phyloP scores from a whole-genome alignment of 2,888 invertebrate genomes.

The Dioctria linearis region DNA sequence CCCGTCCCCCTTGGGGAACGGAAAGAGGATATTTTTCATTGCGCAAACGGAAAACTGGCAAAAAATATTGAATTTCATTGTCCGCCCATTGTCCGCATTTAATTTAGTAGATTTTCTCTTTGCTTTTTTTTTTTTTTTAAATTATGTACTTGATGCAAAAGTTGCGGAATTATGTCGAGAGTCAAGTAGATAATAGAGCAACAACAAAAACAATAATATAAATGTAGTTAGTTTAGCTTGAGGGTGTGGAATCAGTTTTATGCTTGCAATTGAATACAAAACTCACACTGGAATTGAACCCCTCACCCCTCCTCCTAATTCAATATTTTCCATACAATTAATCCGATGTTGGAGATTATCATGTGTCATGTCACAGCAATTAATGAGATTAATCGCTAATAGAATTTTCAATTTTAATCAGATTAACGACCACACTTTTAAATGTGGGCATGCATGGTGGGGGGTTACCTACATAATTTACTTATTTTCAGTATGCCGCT shows the following conservation, averaged over 20 bases:
- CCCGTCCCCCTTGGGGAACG: too few species aligned
- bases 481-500: too few species aligned
- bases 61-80: not conserved
- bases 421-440: conserved; percentile 6
- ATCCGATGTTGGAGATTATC: conserved; percentile 11
- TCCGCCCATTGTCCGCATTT: not conserved
- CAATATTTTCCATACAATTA: not conserved
- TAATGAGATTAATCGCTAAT: conserved; percentile 49
- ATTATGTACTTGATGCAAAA: too few species aligned
- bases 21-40: not conserved
- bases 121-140: not conserved
- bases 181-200: too few species aligned
- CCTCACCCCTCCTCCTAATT: too few species aligned
- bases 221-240: too few species aligned
- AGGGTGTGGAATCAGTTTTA: too few species aligned
- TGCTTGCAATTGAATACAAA: too few species aligned
- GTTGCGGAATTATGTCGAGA: too few species aligned
- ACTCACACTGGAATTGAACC: too few species aligned
- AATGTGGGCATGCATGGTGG: not conserved
- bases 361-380: conserved; percentile 46
- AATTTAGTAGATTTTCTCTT: not conserved
- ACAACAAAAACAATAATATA: too few species aligned
- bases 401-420: conserved; percentile 42
- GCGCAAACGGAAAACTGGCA: not conserved
- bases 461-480: not conserved